Evolutionary conservation across 1,140 invertebrate species (phyloP).

Genomic region (Aphis craccivora): DNA sequence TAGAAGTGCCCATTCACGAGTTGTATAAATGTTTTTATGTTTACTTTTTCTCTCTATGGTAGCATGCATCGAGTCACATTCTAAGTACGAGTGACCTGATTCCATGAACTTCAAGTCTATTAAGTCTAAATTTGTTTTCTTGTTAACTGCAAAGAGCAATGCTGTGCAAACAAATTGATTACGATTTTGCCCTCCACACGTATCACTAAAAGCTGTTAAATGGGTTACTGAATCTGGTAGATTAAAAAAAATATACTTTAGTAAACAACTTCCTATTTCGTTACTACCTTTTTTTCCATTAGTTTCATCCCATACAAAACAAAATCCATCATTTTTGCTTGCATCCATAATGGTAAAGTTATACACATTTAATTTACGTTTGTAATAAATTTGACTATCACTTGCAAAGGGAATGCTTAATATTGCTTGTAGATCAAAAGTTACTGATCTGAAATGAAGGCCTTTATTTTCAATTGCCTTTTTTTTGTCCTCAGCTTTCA

Average conservation of each 20-base stretch:
- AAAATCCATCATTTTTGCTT: slow-evolving; percentile 58
- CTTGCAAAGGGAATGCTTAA: slow-evolving; percentile 60
- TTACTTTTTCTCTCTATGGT: slow-evolving; percentile 62
- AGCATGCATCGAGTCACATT: slow-evolving; percentile 25
- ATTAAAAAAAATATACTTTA: slow-evolving; percentile 59
- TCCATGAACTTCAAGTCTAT: slow-evolving; percentile 45
- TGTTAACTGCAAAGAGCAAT: slow-evolving; percentile 47
- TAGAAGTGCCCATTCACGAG: slow-evolving; percentile 2
- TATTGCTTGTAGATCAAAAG: slow-evolving; percentile 62
- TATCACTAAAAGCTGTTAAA: slow-evolving; percentile 61
- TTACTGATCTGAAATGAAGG: slow-evolving; percentile 58
- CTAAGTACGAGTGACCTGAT: slow-evolving; percentile 19
- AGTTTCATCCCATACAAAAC: slow-evolving; percentile 60
- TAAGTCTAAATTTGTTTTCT: neutral
- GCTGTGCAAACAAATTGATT: slow-evolving; percentile 61
- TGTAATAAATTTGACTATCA: slow-evolving; percentile 61
- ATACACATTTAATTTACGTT: slow-evolving; percentile 61
- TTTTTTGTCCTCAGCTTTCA: slow-evolving; percentile 60
- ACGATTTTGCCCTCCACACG: slow-evolving; percentile 64
- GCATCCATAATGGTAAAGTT: slow-evolving; percentile 61
- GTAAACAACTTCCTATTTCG: slow-evolving; percentile 59
- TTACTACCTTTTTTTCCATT: slow-evolving; percentile 60
- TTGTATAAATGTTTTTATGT: slow-evolving; percentile 21
- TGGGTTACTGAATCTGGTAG: slow-evolving; percentile 59
- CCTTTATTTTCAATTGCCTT: slow-evolving; percentile 58